phyloP scores from a whole-genome alignment of 2,113 vertebrate genomes.

The Saimiri boliviensis region DNA sequence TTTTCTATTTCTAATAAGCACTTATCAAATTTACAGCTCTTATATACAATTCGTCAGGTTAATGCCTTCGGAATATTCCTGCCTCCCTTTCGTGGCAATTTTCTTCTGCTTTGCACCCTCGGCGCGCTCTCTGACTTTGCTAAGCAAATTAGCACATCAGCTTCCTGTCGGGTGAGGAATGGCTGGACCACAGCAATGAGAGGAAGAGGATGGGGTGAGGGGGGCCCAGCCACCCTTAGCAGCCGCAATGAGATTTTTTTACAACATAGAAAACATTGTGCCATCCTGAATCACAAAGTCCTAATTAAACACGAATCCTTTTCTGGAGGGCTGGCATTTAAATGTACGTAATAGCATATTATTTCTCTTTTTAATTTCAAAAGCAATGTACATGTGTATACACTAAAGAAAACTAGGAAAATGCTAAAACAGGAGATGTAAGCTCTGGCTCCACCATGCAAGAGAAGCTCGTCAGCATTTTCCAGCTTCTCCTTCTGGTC shows the following conservation, averaged over 20 bases:
- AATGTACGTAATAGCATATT: background rate
- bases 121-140: background rate
- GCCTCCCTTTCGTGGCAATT: background rate
- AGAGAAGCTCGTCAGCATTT: background rate
- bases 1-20: constrained; percentile 59
- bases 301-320: too few relatives aligned
- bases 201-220: background rate
- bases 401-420: background rate
- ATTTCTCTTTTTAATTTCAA: background rate
- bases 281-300: background rate
- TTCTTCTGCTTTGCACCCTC: background rate
- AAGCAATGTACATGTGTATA: background rate
- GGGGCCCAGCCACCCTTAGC: accelerated
- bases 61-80: background rate
- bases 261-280: accelerated
- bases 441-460: accelerated
- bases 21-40: background rate
- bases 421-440: background rate
- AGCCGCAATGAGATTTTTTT: background rate
- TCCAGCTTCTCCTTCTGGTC: background rate
- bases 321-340: background rate
- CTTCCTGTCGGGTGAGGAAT: background rate
- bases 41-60: background rate
- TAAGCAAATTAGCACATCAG: background rate
- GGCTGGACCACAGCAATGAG: background rate